Conservation (phyloP, 1,140 invertebrate genomes). For the Sarcophaga bullata region DNA sequence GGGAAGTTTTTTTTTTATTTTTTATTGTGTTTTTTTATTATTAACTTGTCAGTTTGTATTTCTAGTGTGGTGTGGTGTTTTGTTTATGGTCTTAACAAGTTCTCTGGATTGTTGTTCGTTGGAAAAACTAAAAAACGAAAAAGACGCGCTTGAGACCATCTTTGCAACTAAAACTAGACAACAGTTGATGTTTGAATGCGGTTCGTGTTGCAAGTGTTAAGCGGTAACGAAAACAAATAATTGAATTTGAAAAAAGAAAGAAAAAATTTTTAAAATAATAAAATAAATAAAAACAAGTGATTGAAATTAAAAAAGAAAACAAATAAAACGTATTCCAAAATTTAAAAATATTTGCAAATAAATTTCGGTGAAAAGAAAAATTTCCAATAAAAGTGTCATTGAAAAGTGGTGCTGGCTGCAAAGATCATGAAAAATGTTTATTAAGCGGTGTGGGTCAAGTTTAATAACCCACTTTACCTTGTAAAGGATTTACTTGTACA, state of each 20-base stretch:
- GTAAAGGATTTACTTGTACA: constrained; percentile 26
- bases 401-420: background rate
- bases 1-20: background rate
- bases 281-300: background rate
- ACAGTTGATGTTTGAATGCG: constrained; percentile 37
- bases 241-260: no score
- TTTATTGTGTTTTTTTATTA: background rate
- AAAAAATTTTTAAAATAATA: background rate
- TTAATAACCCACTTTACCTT: constrained; percentile 37
- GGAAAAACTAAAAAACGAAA: constrained; percentile 17
- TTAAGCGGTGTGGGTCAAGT: constrained; percentile 31
- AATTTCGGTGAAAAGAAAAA: background rate
- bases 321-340: background rate
- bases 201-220: constrained; percentile 36
- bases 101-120: constrained; percentile 23
- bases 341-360: constrained; percentile 7
- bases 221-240: constrained; percentile 13
- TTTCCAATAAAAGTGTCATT: background rate
- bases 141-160: constrained; percentile 30
- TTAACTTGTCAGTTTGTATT: constrained; percentile 1
- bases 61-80: background rate
- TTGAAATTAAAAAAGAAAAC: background rate
- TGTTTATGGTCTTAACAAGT: constrained; percentile 35
- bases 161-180: constrained; percentile 27
- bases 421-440: constrained; percentile 1